A percentile compares a stretch with the other conserved stretches of the same genome.
These are phyloP conservation scores for Lutraria rhynchaena DNA, from an alignment of 1,140 invertebrate genomes.

Conservation along the genomic window DNA sequence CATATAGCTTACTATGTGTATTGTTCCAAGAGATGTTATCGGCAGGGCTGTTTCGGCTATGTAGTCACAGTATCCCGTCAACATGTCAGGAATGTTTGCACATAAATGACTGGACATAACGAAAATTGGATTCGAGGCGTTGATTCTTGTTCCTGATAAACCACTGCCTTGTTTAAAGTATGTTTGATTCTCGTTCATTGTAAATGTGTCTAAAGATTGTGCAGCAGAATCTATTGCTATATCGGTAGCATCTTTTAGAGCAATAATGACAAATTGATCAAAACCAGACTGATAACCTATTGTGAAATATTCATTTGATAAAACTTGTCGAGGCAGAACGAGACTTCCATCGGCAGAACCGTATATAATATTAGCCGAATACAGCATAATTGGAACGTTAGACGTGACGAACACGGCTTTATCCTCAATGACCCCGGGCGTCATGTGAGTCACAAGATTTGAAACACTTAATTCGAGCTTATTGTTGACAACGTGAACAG, in stretches of 20 bases:
- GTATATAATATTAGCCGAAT: neutral
- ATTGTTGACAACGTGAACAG: neutral
- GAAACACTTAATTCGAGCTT: neutral
- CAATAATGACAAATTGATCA: slow-evolving; percentile 15
- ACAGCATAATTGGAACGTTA: slow-evolving; percentile 8
- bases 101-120: slow-evolving; percentile 19
- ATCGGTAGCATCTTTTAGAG: neutral
- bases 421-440: neutral
- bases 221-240: neutral
- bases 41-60: neutral
- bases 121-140: neutral
- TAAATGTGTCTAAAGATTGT: neutral
- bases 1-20: slow-evolving; percentile 10
- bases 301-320: neutral
- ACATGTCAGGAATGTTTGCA: slow-evolving; percentile 25
- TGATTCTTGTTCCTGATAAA: slow-evolving; percentile 24
- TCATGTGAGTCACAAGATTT: neutral
- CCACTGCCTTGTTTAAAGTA: neutral
- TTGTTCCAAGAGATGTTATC: neutral
- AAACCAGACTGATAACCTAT: slow-evolving; percentile 10
- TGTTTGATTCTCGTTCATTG: neutral
- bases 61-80: slow-evolving; percentile 6
- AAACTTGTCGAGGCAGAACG: neutral
- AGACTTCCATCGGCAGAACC: slow-evolving; percentile 2
- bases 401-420: neutral